A percentile compares a stretch with the other conserved stretches of the same genome.
phyloP scores from a whole-genome alignment of 1,140 invertebrate genomes.

The Lucilia cuprina region DNA sequence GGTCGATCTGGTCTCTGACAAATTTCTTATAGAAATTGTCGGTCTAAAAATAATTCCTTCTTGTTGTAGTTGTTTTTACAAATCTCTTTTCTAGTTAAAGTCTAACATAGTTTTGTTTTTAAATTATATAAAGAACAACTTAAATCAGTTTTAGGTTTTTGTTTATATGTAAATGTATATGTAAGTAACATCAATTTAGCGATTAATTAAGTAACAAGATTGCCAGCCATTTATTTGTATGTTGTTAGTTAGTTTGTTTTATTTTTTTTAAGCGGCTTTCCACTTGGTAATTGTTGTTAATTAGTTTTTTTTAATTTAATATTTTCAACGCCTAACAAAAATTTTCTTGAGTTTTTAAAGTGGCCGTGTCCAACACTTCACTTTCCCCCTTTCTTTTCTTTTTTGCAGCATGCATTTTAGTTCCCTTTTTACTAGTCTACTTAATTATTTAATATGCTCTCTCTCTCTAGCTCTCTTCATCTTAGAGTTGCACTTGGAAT shows the following conservation, averaged over 20 bases:
- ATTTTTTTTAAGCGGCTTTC: not conserved
- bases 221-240: not conserved
- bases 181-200: not conserved
- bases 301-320: not conserved
- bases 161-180: not conserved
- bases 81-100: too few species aligned
- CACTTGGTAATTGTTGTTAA: not conserved
- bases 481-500: slow-evolving; percentile 73
- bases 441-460: not conserved
- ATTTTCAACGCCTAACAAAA: not conserved
- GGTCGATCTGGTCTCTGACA: too few species aligned
- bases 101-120: too few species aligned
- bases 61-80: too few species aligned
- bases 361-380: slow-evolving; percentile 27
- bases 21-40: too few species aligned
- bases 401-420: not conserved
- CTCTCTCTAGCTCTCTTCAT: not conserved
- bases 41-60: too few species aligned
- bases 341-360: not conserved
- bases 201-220: not conserved
- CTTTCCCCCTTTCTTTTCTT: not conserved
- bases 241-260: not conserved
- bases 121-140: too few species aligned
- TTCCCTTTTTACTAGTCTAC: not conserved
- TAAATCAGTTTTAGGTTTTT: not conserved